These are phyloP conservation scores for Drosophila fulvimacula DNA, from an alignment of 2,888 invertebrate species.

Conservation along the genomic window DNA sequence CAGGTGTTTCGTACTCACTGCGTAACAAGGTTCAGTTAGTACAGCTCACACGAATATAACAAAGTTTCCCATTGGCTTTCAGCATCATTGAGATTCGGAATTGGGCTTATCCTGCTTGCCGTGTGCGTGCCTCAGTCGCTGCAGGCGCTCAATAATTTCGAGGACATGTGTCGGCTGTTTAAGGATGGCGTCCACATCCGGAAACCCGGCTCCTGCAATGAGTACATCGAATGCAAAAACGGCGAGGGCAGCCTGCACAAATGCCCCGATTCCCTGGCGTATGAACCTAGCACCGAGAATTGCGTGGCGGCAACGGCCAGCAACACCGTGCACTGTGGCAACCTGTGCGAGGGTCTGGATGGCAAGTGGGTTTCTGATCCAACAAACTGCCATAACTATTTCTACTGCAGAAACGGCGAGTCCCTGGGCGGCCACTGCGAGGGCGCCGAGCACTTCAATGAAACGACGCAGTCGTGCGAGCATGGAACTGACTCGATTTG, in stretches of 20 bases:
- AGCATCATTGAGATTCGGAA: slow-evolving; percentile 25
- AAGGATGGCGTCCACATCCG: slow-evolving; percentile 67
- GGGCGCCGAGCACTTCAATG: slow-evolving; percentile 61
- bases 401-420: slow-evolving; percentile 67
- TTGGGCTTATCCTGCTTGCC: slow-evolving; percentile 43
- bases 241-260: slow-evolving; percentile 35
- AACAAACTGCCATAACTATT: slow-evolving; percentile 69
- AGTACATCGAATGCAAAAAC: slow-evolving; percentile 72
- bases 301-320: slow-evolving; percentile 59
- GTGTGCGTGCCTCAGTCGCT: slow-evolving; percentile 15
- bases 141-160: slow-evolving; percentile 30
- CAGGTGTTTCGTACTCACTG: slow-evolving; percentile 2
- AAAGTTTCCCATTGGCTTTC: not conserved
- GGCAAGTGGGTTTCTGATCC: slow-evolving; percentile 69
- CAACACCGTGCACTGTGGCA: slow-evolving; percentile 63
- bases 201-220: slow-evolving; percentile 74
- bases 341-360: slow-evolving; percentile 64
- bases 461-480: slow-evolving; percentile 67
- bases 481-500: slow-evolving; percentile 64
- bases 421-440: slow-evolving; percentile 55
- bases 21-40: not conserved
- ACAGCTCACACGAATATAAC: not conserved
- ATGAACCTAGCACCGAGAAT: slow-evolving; percentile 50
- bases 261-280: slow-evolving; percentile 53
- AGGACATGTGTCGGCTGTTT: slow-evolving; percentile 69